Conservation (phyloP, 1,140 invertebrate species). For the Maconellicoccus hirsutus region DNA sequence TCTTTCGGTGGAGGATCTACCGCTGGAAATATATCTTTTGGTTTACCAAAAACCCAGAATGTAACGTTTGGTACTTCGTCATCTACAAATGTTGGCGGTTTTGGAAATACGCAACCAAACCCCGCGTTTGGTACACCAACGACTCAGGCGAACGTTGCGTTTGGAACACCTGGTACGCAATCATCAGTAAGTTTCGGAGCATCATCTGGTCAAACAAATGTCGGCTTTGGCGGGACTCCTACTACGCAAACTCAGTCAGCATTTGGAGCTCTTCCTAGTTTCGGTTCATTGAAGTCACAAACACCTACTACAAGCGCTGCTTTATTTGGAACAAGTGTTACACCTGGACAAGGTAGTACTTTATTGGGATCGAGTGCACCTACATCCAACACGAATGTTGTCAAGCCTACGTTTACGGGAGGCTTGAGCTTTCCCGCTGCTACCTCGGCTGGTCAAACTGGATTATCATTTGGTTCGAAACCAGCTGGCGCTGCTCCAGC, state of each 20-base stretch:
- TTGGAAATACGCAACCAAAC: background rate
- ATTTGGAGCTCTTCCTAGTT: background rate
- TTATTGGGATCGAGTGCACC: background rate
- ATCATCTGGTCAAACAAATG: background rate
- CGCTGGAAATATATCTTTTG: background rate
- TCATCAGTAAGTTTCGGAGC: background rate
- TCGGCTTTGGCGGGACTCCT: background rate
- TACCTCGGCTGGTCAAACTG: background rate
- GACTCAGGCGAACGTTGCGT: background rate
- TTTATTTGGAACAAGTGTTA: background rate
- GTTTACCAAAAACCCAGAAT: background rate
- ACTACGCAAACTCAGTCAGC: background rate
- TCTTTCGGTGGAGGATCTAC: background rate
- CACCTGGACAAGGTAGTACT: background rate
- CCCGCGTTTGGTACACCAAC: background rate
- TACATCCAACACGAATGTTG: background rate
- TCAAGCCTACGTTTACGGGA: background rate
- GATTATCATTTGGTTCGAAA: background rate
- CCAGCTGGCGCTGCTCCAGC: background rate
- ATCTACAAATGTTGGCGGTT: background rate
- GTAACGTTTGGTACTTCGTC: background rate
- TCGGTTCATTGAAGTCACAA: background rate
- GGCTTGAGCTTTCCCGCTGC: background rate
- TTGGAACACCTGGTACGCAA: background rate
- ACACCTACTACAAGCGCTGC: background rate